These are phyloP conservation scores for Phylloscopus collybita DNA, from an alignment of 2,797 vertebrate genomes.

Conservation along the genomic window DNA sequence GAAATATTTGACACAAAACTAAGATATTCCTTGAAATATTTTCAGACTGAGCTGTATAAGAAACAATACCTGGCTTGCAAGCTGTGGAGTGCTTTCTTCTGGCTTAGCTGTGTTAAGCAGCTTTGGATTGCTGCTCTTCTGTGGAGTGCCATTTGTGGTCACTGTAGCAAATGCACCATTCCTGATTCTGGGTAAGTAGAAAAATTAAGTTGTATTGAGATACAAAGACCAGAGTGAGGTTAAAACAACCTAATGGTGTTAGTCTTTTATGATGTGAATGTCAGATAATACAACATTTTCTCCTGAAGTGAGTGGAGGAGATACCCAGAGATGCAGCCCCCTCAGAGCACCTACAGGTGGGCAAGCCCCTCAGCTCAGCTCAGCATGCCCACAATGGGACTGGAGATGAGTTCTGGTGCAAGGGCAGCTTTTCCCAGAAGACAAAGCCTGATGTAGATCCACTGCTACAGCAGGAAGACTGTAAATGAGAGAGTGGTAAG, in stretches of 20 bases:
- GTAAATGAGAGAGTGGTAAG: neutral
- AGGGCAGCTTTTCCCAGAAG: neutral
- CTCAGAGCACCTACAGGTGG: rapidly evolving
- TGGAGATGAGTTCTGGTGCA: neutral
- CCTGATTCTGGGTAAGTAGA: constrained; percentile 85
- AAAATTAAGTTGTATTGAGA: neutral
- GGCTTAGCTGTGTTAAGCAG: constrained; percentile 84
- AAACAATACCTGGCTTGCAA: constrained; percentile 85
- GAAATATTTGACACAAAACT: neutral
- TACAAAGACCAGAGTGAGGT: neutral
- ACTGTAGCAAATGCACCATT: constrained; percentile 87
- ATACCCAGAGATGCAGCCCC: neutral
- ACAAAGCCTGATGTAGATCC: neutral
- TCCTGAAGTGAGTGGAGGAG: neutral
- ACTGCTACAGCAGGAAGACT: neutral
- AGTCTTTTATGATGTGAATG: neutral
- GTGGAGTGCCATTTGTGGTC: constrained; percentile 83
- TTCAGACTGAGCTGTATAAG: constrained; percentile 81
- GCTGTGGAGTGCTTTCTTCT: constrained; percentile 81
- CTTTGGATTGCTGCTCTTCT: constrained; percentile 83
- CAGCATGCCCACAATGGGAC: neutral
- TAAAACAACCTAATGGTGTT: neutral
- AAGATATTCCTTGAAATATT: constrained; percentile 20
- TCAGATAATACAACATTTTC: rapidly evolving
- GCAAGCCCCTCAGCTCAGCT: neutral